phyloP scores from a whole-genome alignment of 2,113 vertebrate genomes.

The Narcine bancroftii region DNA sequence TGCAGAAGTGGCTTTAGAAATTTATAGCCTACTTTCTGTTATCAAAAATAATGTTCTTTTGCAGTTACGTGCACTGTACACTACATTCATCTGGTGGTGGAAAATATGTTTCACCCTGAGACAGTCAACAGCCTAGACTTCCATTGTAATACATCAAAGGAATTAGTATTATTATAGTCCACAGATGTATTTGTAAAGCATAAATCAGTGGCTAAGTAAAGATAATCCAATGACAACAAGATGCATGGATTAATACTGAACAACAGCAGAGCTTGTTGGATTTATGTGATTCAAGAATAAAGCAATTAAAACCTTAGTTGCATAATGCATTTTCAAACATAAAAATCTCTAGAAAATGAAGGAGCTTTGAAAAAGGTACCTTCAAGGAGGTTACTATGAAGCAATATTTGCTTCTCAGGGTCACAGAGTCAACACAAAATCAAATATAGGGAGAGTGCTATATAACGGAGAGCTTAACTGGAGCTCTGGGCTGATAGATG shows the following conservation, averaged over 20 bases:
- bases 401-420: neutral
- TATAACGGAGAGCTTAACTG: neutral
- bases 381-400: too few species aligned
- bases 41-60: neutral
- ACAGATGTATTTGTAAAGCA: neutral
- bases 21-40: neutral
- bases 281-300: neutral
- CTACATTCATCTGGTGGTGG: neutral
- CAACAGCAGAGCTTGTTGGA: neutral
- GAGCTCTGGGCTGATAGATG: neutral
- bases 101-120: neutral
- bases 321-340: neutral
- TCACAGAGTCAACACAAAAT: neutral
- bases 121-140: neutral
- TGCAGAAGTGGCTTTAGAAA: neutral
- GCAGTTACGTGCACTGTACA: neutral
- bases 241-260: neutral
- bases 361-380: neutral
- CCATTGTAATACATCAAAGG: neutral
- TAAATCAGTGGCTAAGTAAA: neutral
- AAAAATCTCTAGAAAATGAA: neutral
- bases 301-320: neutral
- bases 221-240: neutral
- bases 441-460: neutral
- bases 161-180: neutral